A percentile compares a stretch with the other conserved stretches of the same genome.
These are phyloP conservation scores for Nannobrachium achirus DNA, from an alignment of 2,113 vertebrate species.

Conservation along the genomic window DNA sequence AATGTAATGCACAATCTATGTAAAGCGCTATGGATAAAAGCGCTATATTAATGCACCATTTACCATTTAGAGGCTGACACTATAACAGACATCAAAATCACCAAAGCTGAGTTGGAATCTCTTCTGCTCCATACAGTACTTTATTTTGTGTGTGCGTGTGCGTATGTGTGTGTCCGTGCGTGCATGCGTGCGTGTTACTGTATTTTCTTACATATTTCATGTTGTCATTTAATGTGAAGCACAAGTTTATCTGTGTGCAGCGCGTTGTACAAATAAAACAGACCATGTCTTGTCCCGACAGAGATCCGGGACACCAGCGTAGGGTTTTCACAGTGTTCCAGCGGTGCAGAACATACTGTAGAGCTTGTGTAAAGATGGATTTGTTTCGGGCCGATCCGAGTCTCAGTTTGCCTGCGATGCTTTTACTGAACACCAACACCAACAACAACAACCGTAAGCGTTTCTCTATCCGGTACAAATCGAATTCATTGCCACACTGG, in stretches of 20 bases:
- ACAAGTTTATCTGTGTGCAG: too few species aligned
- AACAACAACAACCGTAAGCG: slow-evolving; percentile 8
- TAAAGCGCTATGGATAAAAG: too few species aligned
- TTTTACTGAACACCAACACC: background rate
- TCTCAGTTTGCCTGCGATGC: background rate
- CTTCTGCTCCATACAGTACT: background rate
- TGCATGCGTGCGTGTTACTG: background rate
- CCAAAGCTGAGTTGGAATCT: background rate
- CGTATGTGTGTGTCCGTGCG: background rate
- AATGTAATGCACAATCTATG: too few species aligned
- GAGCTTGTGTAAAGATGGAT: too few species aligned
- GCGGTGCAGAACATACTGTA: too few species aligned
- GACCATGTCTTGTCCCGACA: background rate
- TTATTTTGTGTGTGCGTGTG: background rate
- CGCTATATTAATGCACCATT: too few species aligned
- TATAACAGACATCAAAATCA: background rate
- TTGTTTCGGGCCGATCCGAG: background rate
- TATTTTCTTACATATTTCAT: too few species aligned
- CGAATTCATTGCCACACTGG: slow-evolving; percentile 3
- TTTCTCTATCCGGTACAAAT: slow-evolving; percentile 26
- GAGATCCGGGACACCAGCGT: background rate
- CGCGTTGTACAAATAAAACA: background rate
- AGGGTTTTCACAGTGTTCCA: background rate
- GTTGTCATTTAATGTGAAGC: too few species aligned
- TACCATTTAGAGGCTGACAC: too few species aligned